phyloP scores from a whole-genome alignment of 1,140 invertebrate genomes.

The Notospermus geniculatus region DNA sequence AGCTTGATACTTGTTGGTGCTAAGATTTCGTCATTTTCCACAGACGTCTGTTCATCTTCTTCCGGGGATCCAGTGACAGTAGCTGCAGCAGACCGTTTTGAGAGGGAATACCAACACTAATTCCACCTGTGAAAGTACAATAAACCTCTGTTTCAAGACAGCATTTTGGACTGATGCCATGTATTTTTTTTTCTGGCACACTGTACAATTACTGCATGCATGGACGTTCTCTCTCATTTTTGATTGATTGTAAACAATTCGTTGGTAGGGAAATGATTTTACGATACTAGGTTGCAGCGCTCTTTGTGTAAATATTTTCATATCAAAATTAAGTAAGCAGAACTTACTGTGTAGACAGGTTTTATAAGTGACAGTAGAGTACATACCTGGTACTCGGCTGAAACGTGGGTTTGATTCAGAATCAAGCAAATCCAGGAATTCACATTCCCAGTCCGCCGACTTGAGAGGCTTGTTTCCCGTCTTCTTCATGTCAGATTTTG shows the following conservation, averaged over 20 bases:
- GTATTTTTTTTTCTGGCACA: not conserved
- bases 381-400: conserved; percentile 9
- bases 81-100: conserved; percentile 8
- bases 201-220: too few species aligned
- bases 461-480: conserved; percentile 5
- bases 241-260: too few species aligned
- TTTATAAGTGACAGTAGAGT: not conserved
- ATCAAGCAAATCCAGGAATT: conserved; percentile 10
- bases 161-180: conserved; percentile 4
- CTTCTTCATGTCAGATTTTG: conserved; percentile 10
- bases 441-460: conserved; percentile 2
- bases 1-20: not conserved
- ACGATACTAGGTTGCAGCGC: too few species aligned
- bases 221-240: too few species aligned
- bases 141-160: conserved; percentile 8
- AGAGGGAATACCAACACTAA: conserved; percentile 11
- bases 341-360: too few species aligned
- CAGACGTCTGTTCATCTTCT: conserved; percentile 1
- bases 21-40: conserved; percentile 7
- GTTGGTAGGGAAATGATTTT: too few species aligned
- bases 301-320: too few species aligned
- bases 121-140: conserved; percentile 9
- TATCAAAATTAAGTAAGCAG: too few species aligned
- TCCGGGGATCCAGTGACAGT: conserved; percentile 5
- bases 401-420: conserved; percentile 2